Base-by-base conservation (phyloP, 2,888 invertebrate species). In the Palloptera scutellata region DNA sequence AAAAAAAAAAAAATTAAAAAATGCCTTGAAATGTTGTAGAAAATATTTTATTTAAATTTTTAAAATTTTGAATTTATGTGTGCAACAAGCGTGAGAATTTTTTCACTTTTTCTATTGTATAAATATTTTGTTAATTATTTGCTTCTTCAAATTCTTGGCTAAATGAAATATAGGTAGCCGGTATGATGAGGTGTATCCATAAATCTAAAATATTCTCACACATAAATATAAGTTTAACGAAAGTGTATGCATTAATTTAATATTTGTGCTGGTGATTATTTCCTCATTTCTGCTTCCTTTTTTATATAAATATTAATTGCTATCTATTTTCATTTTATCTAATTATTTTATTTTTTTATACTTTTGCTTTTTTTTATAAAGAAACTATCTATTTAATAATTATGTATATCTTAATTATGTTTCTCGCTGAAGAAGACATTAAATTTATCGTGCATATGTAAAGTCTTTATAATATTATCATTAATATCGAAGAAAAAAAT, bases 1-100 rank as follows among this genome's bases (percentile, higher is more conserved):
- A 19, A 20, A 9, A 45, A 40, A 45, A 41, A 45, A 60, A 45
- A 60, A 54, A 3, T 1, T 8, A 19, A 20, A 41, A 64, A 68
- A 68, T 63, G 67, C 67, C 67, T 68, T 68, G 67, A 57, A 59
- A 30, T 57, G 61, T 55, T 30, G 6, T 30, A 41, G 45, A 60
- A 17, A 17, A 30, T 61, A 55, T 30, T 61, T 61, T 66, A 41
- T 48, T 48, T 45, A 1, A 15, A 19, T 68, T 67, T 67, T 61
- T 55, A 57, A 40, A 65, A 55, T 51, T 61, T 48, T 54, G 11
- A 40, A 43, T 63, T 17, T 55, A 43, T 19, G n/a, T n/a, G n/a
- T n/a, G n/a, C n/a, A n/a, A n/a, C 17, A 42, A 30, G 15, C 51
- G 13, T 61, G n/a, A 15, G 19, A 9, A 45, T 0, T 30, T 30